These are phyloP conservation scores for Pterobdella sp. DNA, from an alignment of 2,888 invertebrate genomes.

Conservation along the genomic window DNA sequence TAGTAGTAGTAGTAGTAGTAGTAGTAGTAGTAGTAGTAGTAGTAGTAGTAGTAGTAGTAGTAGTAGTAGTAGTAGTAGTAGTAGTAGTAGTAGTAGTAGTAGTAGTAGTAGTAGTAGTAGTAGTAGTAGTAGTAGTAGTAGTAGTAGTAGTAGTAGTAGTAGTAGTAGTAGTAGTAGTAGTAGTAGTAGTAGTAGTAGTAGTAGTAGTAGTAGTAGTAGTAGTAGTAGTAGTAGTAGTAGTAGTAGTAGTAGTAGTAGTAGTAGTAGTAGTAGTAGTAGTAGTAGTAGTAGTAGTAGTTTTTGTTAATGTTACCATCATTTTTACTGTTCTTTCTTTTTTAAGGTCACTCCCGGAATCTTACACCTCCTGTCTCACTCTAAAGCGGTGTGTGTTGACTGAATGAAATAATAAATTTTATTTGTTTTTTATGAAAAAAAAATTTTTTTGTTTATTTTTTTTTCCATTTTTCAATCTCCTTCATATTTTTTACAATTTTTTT, in stretches of 20 bases:
- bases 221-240: neutral
- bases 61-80: neutral
- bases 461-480: too few relatives aligned
- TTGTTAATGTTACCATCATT: neutral
- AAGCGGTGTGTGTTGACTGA: conserved; percentile 61
- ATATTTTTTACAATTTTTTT: too few relatives aligned
- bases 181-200: neutral
- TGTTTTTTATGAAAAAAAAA: neutral
- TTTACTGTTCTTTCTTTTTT: neutral
- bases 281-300: neutral
- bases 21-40: neutral
- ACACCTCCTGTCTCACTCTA: conserved; percentile 81
- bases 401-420: neutral
- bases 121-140: neutral
- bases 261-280: neutral
- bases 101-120: neutral
- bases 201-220: neutral
- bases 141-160: too few relatives aligned
- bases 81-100: neutral
- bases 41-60: neutral
- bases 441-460: too few relatives aligned
- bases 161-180: neutral
- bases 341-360: conserved; percentile 82
- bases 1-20: neutral
- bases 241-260: neutral